Conservation (phyloP, 2,113 vertebrate species). For the Oceanodroma tethys region DNA sequence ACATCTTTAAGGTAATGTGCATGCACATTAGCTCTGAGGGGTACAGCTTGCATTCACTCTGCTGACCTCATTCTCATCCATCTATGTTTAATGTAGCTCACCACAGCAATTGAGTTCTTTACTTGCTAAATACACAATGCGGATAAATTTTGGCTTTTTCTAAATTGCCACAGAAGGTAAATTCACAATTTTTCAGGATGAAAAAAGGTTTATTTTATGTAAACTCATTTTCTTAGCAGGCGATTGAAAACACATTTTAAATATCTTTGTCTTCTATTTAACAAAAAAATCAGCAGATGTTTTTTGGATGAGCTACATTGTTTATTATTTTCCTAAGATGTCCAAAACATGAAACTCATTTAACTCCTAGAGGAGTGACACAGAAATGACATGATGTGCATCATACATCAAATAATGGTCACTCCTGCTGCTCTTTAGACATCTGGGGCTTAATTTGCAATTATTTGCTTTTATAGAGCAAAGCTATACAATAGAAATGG, state of each 20-base stretch:
- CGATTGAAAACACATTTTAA: constrained; percentile 41
- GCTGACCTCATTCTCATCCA: constrained; percentile 42
- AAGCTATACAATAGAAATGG: constrained; percentile 53
- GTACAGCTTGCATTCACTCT: not conserved
- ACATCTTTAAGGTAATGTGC: not conserved
- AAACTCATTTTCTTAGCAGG: constrained; percentile 37
- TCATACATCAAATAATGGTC: constrained; percentile 48
- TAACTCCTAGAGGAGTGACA: constrained; percentile 41
- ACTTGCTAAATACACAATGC: not conserved
- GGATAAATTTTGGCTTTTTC: not conserved
- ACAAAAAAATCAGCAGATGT: not conserved
- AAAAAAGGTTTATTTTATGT: not conserved
- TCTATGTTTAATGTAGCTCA: constrained; percentile 12
- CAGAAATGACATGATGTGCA: constrained; percentile 19
- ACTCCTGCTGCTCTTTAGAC: constrained; percentile 61
- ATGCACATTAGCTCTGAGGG: not conserved
- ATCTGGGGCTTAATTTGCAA: constrained; percentile 60
- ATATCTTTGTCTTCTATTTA: not conserved
- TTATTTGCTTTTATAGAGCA: constrained; percentile 58
- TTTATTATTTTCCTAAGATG: constrained; percentile 20
- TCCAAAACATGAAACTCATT: not conserved
- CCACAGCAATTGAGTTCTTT: not conserved
- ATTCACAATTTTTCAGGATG: not conserved
- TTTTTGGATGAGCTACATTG: not conserved
- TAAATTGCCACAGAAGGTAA: not conserved